These are phyloP conservation scores for Mythimna vitellina DNA, from an alignment of 2,888 invertebrate species.

Conservation along the genomic window DNA sequence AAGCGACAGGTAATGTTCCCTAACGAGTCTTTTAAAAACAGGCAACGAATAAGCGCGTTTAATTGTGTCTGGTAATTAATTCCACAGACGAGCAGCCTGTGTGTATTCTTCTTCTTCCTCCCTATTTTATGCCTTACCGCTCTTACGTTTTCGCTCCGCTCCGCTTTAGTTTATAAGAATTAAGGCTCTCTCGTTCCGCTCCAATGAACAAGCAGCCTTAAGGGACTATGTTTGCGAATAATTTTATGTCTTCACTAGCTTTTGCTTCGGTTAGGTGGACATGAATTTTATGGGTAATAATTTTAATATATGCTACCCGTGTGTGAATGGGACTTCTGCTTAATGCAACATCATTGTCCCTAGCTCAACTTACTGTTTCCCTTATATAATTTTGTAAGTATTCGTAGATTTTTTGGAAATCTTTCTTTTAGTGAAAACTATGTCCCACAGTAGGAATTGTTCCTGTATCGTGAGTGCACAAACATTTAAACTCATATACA, in stretches of 20 bases:
- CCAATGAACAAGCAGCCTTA: constrained; percentile 1
- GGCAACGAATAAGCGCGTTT: no score
- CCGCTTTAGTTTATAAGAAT: not conserved
- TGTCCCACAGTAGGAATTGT: no score
- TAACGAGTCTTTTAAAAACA: no score
- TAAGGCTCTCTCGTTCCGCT: not conserved
- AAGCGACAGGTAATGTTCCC: no score
- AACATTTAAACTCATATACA: no score
- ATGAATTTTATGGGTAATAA: constrained; percentile 29
- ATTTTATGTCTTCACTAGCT: constrained; percentile 40
- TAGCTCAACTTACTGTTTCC: not conserved
- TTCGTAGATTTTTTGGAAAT: not conserved
- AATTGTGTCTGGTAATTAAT: no score
- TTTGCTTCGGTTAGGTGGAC: constrained; percentile 19
- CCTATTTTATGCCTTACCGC: not conserved
- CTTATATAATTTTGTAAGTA: not conserved
- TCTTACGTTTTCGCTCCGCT: not conserved
- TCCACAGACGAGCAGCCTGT: no score
- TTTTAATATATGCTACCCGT: constrained; percentile 29
- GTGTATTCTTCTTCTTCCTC: not conserved
- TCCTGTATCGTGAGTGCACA: no score
- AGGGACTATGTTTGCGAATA: constrained; percentile 30
- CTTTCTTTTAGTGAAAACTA: no score
- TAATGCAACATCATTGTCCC: constrained; percentile 3
- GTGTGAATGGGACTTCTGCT: not conserved